These are phyloP conservation scores for Atopsyche davidsoni DNA, from an alignment of 1,140 invertebrate genomes.

Conservation along the genomic window DNA sequence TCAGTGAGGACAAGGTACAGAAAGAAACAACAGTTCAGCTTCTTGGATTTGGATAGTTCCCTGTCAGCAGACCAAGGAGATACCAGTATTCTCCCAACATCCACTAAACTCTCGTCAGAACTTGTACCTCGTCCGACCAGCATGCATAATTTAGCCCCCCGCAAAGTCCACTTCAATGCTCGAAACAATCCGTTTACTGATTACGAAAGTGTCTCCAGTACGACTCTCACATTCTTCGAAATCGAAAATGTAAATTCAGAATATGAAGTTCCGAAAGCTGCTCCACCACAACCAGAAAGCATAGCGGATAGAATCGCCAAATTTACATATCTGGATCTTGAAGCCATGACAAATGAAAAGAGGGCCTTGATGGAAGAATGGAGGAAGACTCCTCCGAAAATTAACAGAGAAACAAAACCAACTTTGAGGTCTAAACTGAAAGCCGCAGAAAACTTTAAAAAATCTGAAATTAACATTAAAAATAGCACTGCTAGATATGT, in stretches of 20 bases:
- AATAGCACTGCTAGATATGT: neutral
- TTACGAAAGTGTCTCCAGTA: conserved; percentile 44
- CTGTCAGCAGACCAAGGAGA: conserved; percentile 52
- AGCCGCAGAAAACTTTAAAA: conserved; percentile 17
- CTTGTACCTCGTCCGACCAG: conserved; percentile 43
- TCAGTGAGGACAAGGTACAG: conserved; percentile 33
- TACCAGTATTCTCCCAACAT: conserved; percentile 48
- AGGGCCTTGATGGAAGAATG: conserved; percentile 35
- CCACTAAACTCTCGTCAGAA: conserved; percentile 45
- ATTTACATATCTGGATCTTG: conserved; percentile 46
- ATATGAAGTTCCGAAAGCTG: conserved; percentile 23
- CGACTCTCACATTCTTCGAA: conserved; percentile 44
- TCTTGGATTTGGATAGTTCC: conserved; percentile 50
- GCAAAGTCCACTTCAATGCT: conserved; percentile 43
- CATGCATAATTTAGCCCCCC: conserved; percentile 37
- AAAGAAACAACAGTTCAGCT: conserved; percentile 38
- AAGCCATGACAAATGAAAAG: conserved; percentile 38
- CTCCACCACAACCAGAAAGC: conserved; percentile 13
- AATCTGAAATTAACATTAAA: neutral
- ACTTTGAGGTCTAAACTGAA: conserved; percentile 14
- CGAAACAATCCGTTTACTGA: conserved; percentile 43
- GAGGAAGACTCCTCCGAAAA: conserved; percentile 37
- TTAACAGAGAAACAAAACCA: conserved; percentile 14
- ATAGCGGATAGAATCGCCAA: conserved; percentile 34
- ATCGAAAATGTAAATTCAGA: conserved; percentile 39